Evolutionary conservation across 2,888 invertebrate species (phyloP), one percentile per base, ranked within the genome.

Genomic region (Drosophila cracens): DNA sequence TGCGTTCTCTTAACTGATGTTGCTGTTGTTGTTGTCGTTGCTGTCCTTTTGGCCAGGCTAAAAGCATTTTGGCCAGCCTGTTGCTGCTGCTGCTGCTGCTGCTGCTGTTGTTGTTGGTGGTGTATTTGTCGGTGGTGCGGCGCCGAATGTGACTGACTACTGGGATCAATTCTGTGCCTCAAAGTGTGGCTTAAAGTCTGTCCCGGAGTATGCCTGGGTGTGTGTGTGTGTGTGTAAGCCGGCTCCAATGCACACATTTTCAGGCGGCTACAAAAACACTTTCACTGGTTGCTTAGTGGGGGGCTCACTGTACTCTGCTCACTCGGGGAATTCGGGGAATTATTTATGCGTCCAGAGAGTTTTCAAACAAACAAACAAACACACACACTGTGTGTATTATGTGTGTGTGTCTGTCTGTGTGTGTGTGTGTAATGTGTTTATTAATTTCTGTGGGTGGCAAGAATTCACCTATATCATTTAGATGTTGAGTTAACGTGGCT

Each of bases 381-480:
- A 53, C 53, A 53, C 16, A 53, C n/a, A n/a, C 7, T 36, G 36
- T 27, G 53, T 71, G 79, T 4, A 25, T 46, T 1, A 7, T 21
- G 21, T 46, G 43, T 46, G 16, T 25, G 25, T 21, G 43, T 6
- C 11, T 21, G 43, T 13, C 10, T 43, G 43, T 6, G n/a, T 21
- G 43, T 46, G 21, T 74, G 76, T 21, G 40, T 21, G 11, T 4
- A 16, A 87, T 81, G 88, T 85, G 79, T 85, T 88, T 90, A 90
- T 90, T 90, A 90, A 82, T 90, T 83, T 76, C 83, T 83, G 70
- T 79, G 70, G 75, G 70, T 63, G n/a, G 65, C 64, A n/a, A 82
- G 72, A 76, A 83, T 89, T 87, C 78, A 84, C 80, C 85, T 87
- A 86, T 83, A 83, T 90, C 80, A 83, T 90, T 87, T 85, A 78